Conservation (phyloP, 2,888 invertebrate genomes). For the Empis livida region DNA sequence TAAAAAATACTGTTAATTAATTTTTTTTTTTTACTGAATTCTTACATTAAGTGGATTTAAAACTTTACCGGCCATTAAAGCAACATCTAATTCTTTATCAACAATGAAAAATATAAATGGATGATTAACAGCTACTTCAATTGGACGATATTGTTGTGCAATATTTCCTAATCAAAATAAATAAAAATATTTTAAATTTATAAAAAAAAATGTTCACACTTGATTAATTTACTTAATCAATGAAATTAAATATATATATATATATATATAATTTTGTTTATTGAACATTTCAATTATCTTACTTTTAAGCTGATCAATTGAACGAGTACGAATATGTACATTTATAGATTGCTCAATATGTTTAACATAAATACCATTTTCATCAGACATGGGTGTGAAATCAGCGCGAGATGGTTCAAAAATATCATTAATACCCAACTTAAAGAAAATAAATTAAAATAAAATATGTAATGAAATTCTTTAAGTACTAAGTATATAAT, state of each 20-base stretch:
- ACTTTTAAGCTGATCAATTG: conserved; percentile 35
- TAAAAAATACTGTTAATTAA: no score
- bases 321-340: conserved; percentile 66
- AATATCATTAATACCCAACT: conserved; percentile 65
- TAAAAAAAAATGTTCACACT: conserved; percentile 24
- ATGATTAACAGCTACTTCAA: conserved; percentile 64
- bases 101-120: conserved; percentile 78
- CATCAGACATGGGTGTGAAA: conserved; percentile 65
- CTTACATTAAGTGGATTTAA: conserved; percentile 71
- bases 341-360: conserved; percentile 77
- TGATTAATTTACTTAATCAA: conserved; percentile 22
- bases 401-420: conserved; percentile 71
- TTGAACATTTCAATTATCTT: conserved; percentile 22
- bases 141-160: conserved; percentile 38
- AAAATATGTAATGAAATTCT: neutral
- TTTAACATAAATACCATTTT: conserved; percentile 63
- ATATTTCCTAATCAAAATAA: conserved; percentile 25
- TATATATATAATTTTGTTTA: no score
- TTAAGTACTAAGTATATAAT: neutral
- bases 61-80: conserved; percentile 71
- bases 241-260: conserved; percentile 11
- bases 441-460: conserved; percentile 17
- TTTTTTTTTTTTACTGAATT: conserved; percentile 44
- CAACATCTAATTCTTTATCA: conserved; percentile 65
- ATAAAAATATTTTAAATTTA: conserved; percentile 7